Evolutionary conservation across 2,113 vertebrate genomes (phyloP), one percentile per base, ranked within the genome.

Genomic region (Heliornis fulica): DNA sequence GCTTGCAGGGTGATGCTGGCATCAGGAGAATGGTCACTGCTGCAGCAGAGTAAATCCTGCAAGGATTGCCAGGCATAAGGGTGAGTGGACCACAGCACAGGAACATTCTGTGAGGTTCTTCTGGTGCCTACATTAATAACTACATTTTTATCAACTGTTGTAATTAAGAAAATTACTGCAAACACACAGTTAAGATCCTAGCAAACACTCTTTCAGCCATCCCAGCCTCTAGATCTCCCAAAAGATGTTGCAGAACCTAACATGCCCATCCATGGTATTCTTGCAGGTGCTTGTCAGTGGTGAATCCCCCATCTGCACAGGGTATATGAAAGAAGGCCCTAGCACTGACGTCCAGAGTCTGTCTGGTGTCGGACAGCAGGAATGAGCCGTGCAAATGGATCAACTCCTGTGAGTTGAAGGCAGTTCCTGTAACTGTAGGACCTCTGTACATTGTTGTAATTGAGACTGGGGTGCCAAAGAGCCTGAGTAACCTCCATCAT

Each of bases 1-100:
- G 34, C 64, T 82, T 2, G 1, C 41, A 57, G 31, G 15, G 18
- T 0, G 0, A 17, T 61, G 23, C 45, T 65, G 54, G 69, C 51
- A 22, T 12, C 19, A 26, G 64, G 23, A 70, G 64, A 68, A 4
- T 1, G 23, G 64, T 23, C 20, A 15, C 29, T 40, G 36, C 40
- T 82, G 61, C 36, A 61, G n/a, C 2, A 1, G 41, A 32, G 57
- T 63, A 34, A 40, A 45, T 63, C 50, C 50, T 75, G 56, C 22
- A 45, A 40, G 69, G 36, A 69, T 26, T 43, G 43, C 61, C 56
- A 57, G 23, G 68, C 32, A 9, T 50, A 46, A 59, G 36, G 65
- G 41, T 1, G 8, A 51, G 54, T 57, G 54, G 20, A 34, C 31
- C 87, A 10, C 41, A 15, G 13, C 19, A 7, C 2, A 1, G 59